These are phyloP conservation scores for Hipposideros armiger DNA, from an alignment of 2,113 vertebrate species.

Conservation along the genomic window DNA sequence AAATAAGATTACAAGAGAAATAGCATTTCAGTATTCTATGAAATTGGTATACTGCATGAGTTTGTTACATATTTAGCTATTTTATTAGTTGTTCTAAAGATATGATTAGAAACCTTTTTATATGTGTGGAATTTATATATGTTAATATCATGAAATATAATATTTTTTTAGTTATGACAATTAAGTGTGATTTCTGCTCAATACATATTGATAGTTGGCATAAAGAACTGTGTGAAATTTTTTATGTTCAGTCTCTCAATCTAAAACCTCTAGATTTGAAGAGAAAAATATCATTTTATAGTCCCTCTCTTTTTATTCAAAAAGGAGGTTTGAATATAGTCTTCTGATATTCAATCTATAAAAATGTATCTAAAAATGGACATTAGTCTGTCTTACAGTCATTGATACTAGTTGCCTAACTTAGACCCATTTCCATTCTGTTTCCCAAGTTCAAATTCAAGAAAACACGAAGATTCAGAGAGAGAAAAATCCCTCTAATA, in stretches of 20 bases:
- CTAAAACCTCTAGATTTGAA: conserved; percentile 23
- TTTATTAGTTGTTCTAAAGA: conserved; percentile 12
- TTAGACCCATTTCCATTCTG: not conserved
- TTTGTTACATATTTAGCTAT: conserved; percentile 10
- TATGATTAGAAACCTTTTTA: not conserved
- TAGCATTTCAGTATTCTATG: conserved; percentile 42
- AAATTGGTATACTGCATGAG: not conserved
- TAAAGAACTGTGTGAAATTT: not conserved
- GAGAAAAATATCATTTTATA: not conserved
- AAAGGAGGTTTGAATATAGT: conserved; percentile 43
- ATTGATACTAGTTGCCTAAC: not conserved
- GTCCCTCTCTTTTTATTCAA: not conserved
- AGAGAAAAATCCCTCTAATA: not conserved
- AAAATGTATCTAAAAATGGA: not conserved
- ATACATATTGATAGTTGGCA: not conserved
- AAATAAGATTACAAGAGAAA: conserved; percentile 3
- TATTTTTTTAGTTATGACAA: not conserved
- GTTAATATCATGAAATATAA: not conserved
- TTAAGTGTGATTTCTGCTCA: conserved; percentile 28
- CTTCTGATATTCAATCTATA: not conserved
- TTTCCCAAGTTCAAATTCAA: conserved; percentile 6
- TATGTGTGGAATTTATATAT: not conserved
- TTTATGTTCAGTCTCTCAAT: not conserved
- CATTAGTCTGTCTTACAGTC: not conserved
- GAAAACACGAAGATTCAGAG: not conserved